Percentiles rank a stretch among this genome's conserved stretches.
phyloP scores from a whole-genome alignment of 2,113 vertebrate species.

The Onychorhynchus coronatus region DNA sequence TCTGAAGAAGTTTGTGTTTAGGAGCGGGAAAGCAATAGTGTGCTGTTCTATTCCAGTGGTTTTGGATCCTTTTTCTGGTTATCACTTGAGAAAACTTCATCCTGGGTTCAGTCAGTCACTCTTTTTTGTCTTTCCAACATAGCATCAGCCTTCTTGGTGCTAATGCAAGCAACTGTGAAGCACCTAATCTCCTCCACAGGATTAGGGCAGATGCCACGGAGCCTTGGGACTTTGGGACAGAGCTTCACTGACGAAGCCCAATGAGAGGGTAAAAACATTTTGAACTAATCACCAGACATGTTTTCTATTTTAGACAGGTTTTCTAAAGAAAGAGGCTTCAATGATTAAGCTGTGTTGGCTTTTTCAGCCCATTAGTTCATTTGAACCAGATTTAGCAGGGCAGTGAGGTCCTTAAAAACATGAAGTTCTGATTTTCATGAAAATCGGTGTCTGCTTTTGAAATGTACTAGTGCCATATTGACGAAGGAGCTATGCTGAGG shows the following conservation, averaged over 20 bases:
- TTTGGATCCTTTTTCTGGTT: not conserved
- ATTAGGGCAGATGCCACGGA: not conserved
- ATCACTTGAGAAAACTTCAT: not conserved
- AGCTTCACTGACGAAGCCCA: not conserved
- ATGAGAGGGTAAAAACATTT: not conserved
- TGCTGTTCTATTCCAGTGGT: not conserved
- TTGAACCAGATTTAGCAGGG: not conserved
- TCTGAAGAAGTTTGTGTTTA: not conserved
- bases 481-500: not conserved
- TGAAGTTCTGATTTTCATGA: not conserved
- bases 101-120: not conserved
- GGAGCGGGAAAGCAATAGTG: rapidly evolving
- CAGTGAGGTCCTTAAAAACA: not conserved
- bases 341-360: not conserved
- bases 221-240: not conserved
- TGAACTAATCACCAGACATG: not conserved
- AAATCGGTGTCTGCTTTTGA: not conserved
- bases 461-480: not conserved
- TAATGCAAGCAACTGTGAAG: not conserved
- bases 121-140: no score
- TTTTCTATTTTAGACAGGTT: not conserved
- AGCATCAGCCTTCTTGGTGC: not conserved
- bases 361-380: not conserved
- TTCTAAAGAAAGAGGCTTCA: not conserved
- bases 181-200: not conserved